phyloP scores from a whole-genome alignment of 2,888 invertebrate genomes.

The Drosophila mimetica region DNA sequence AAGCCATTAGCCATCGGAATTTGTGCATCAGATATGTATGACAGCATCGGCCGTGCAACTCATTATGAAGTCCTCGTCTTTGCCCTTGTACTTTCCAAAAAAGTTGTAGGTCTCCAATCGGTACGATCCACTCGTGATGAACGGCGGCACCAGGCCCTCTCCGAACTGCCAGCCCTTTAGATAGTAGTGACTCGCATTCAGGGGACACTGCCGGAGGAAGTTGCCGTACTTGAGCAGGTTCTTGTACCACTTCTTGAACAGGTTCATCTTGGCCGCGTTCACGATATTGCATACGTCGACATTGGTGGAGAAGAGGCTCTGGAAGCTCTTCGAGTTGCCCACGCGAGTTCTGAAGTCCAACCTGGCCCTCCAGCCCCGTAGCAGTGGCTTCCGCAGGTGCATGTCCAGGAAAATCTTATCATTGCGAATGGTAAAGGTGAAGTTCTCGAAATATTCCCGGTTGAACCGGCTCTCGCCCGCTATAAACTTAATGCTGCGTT shows the following conservation, averaged over 20 bases:
- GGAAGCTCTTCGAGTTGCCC: constrained; percentile 52
- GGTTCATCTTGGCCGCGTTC: constrained; percentile 41
- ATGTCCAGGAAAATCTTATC: constrained; percentile 45
- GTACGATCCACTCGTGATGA: constrained; percentile 55
- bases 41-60: constrained; percentile 36
- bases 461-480: constrained; percentile 39
- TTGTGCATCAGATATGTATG: constrained; percentile 34
- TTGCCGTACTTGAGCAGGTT: constrained; percentile 62
- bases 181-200: constrained; percentile 47
- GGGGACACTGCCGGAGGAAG: constrained; percentile 58
- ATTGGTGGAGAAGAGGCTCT: constrained; percentile 60
- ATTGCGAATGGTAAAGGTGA: constrained; percentile 34
- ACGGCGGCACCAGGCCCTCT: constrained; percentile 52
- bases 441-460: constrained; percentile 51
- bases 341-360: constrained; percentile 57
- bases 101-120: constrained; percentile 47
- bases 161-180: constrained; percentile 48
- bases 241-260: constrained; percentile 59
- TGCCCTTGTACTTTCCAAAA: constrained; percentile 42
- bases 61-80: constrained; percentile 50
- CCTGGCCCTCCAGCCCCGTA: constrained; percentile 39
- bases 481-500: constrained; percentile 34
- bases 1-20: constrained; percentile 27
- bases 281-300: constrained; percentile 65
- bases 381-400: constrained; percentile 36